Evolutionary conservation across 2,113 vertebrate species (phyloP).

Genomic region (Catagonus wagneri): DNA sequence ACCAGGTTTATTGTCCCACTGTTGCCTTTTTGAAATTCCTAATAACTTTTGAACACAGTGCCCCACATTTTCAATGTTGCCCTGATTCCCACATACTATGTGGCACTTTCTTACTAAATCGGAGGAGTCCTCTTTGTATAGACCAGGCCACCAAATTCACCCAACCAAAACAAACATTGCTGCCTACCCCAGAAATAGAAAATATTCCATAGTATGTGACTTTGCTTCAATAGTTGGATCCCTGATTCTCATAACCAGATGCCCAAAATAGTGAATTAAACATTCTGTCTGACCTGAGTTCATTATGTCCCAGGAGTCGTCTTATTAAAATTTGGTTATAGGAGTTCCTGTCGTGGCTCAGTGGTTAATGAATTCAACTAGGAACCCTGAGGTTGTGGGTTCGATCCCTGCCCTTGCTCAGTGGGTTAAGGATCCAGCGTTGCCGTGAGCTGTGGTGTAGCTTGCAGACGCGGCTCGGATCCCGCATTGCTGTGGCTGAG

Average conservation of each 20-base stretch:
- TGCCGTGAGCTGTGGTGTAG: no score
- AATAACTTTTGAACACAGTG: not conserved
- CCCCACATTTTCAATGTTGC: not conserved
- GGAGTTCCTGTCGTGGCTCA: no score
- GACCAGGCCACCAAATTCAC: not conserved
- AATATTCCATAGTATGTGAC: not conserved
- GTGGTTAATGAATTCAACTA: no score
- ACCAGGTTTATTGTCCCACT: not conserved
- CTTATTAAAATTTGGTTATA: not conserved
- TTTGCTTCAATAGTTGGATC: not conserved
- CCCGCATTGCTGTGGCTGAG: no score
- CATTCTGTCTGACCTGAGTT: not conserved
- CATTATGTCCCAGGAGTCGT: not conserved
- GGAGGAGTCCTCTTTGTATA: not conserved
- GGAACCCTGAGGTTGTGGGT: no score
- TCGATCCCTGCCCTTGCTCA: no score
- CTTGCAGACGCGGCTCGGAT: no score
- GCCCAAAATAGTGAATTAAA: not conserved
- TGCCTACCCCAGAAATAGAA: not conserved
- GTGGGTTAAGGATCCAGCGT: no score
- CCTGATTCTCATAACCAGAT: not conserved
- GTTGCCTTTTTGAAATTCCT: not conserved
- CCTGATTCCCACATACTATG: not conserved
- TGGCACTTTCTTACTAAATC: not conserved
- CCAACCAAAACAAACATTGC: not conserved